Evolutionary conservation across 2,113 vertebrate genomes (phyloP).

Genomic region (Bagarius yarrelli): DNA sequence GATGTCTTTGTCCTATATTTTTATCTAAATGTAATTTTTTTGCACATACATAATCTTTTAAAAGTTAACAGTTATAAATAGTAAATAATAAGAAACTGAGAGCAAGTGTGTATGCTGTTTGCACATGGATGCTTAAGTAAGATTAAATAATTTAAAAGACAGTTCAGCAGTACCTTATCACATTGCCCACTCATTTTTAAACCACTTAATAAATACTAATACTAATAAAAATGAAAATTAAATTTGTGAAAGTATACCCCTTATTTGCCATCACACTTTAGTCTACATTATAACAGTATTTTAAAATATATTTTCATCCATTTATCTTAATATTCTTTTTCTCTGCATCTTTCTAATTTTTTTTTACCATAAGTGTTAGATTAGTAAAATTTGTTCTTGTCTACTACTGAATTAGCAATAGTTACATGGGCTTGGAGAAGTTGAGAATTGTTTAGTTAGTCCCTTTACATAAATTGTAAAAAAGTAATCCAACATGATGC

Average conservation of each 20-base stretch:
- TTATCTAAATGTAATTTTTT: constrained; percentile 28
- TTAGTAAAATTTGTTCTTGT: constrained; percentile 65
- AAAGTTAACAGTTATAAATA: neutral
- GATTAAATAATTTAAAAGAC: neutral
- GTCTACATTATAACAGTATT: constrained; percentile 11
- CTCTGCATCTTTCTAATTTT: neutral
- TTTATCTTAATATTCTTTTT: neutral
- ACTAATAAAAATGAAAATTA: neutral
- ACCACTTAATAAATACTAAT: constrained; percentile 34
- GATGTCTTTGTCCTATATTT: neutral
- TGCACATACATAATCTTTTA: constrained; percentile 33
- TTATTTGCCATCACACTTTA: constrained; percentile 11
- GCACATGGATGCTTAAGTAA: constrained; percentile 2
- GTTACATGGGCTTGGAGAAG: constrained; percentile 49
- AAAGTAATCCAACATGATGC: constrained; percentile 67
- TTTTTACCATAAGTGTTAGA: neutral
- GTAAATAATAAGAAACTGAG: constrained; percentile 17
- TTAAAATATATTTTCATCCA: neutral
- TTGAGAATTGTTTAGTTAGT: constrained; percentile 54
- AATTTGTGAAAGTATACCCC: constrained; percentile 3
- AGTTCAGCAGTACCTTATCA: neutral
- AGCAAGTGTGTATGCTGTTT: constrained; percentile 12
- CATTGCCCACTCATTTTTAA: constrained; percentile 15
- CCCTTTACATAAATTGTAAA: constrained; percentile 73
- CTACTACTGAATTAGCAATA: constrained; percentile 60